These are phyloP conservation scores for Australoheros scitulus DNA, from an alignment of 2,113 vertebrate genomes.

Conservation along the genomic window DNA sequence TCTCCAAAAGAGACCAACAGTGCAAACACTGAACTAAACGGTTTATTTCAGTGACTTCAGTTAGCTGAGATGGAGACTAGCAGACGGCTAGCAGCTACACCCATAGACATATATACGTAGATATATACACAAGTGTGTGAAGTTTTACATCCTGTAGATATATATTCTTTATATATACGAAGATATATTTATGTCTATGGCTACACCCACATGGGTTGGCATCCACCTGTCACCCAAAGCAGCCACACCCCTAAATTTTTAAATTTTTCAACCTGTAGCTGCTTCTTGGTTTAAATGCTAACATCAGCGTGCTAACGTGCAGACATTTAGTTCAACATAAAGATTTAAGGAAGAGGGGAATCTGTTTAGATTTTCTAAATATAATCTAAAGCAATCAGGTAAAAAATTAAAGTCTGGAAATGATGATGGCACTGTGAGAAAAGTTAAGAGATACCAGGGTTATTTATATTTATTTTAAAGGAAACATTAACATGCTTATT, in stretches of 20 bases:
- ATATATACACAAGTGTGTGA: no score
- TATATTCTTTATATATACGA: no score
- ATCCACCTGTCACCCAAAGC: neutral
- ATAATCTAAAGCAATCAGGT: no score
- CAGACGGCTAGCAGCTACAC: neutral
- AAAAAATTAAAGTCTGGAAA: no score
- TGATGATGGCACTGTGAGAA: neutral
- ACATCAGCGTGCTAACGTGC: neutral
- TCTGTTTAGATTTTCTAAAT: neutral
- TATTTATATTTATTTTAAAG: neutral
- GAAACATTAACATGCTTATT: neutral
- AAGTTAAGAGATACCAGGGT: neutral
- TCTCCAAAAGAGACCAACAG: rapidly evolving
- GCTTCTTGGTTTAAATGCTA: neutral
- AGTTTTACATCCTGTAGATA: no score
- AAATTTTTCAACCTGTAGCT: neutral
- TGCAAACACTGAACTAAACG: no score
- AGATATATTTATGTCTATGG: no score
- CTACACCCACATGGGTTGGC: neutral
- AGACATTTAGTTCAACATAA: neutral
- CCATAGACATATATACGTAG: no score
- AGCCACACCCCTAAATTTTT: neutral
- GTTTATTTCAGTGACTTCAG: rapidly evolving
- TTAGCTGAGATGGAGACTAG: neutral
- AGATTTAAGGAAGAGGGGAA: neutral